A percentile compares a stretch with the other conserved stretches of the same genome.
Evolutionary conservation across 2,113 vertebrate species (phyloP).

Genomic region (Andinoacara biseriatus): DNA sequence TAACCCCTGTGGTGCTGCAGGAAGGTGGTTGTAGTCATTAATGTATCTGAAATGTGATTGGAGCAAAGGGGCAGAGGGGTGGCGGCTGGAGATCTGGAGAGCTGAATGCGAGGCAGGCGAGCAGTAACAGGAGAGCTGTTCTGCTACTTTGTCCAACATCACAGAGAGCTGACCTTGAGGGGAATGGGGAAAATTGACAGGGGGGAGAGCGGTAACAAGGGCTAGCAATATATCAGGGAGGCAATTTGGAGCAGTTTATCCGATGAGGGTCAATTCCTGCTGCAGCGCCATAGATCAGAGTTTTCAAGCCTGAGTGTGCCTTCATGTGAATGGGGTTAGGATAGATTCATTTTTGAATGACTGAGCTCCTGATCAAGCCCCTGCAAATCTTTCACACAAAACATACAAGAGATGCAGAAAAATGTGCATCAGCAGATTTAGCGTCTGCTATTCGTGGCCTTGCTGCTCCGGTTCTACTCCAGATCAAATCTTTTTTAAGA

Average conservation of each 20-base stretch:
- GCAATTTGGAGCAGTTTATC: slow-evolving; percentile 82
- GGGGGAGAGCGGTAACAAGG: slow-evolving; percentile 75
- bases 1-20: slow-evolving; percentile 40
- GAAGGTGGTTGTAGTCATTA: slow-evolving; percentile 59
- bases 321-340: slow-evolving; percentile 59
- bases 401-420: slow-evolving; percentile 64
- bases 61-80: slow-evolving; percentile 19
- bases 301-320: slow-evolving; percentile 61
- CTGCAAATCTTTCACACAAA: slow-evolving; percentile 69
- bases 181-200: slow-evolving; percentile 79
- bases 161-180: slow-evolving; percentile 77
- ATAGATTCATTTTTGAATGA: slow-evolving; percentile 69
- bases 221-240: slow-evolving; percentile 79
- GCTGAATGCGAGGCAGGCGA: slow-evolving; percentile 37
- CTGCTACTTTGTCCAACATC: slow-evolving; percentile 70
- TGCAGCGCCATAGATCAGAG: slow-evolving; percentile 75
- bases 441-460: slow-evolving; percentile 60
- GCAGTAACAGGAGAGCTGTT: slow-evolving; percentile 54
- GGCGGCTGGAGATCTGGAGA: slow-evolving; percentile 2
- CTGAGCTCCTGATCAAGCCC: slow-evolving; percentile 61
- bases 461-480: slow-evolving; percentile 30
- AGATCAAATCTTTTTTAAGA: slow-evolving; percentile 64
- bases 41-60: slow-evolving; percentile 48
- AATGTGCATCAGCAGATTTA: slow-evolving; percentile 68
- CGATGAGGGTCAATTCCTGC: slow-evolving; percentile 80